Percentiles rank a stretch among this genome's conserved stretches.
These are phyloP conservation scores for Columba livia DNA, from an alignment of 2,113 vertebrate genomes.

Conservation along the genomic window DNA sequence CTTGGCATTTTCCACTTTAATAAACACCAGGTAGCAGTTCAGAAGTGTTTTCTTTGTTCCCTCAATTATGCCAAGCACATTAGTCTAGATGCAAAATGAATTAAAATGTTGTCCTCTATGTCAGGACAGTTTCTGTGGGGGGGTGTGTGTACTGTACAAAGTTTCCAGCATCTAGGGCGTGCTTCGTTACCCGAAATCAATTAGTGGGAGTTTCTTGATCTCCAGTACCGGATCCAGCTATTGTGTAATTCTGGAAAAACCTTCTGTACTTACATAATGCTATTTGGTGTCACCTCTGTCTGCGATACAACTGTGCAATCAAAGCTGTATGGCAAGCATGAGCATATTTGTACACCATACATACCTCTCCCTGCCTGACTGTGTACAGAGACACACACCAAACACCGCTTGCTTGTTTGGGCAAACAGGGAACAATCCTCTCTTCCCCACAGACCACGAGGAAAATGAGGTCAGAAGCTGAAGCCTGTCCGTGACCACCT, in stretches of 20 bases:
- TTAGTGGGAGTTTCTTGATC: background rate
- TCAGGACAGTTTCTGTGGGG: background rate
- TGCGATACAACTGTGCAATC: background rate
- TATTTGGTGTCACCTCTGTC: background rate
- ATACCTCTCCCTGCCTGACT: background rate
- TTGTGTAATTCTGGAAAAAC: background rate
- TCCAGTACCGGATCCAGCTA: background rate
- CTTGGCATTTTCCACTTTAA: background rate
- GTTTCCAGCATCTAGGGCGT: background rate
- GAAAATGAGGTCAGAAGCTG: background rate
- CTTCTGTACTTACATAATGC: background rate
- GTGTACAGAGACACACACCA: background rate
- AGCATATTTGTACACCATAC: background rate
- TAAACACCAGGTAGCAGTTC: background rate
- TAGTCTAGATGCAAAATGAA: background rate
- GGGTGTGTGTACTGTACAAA: rapidly evolving
- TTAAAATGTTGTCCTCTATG: background rate
- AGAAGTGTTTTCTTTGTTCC: background rate
- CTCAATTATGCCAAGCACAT: background rate
- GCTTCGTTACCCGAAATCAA: background rate
- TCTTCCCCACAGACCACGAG: rapidly evolving
- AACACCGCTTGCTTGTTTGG: background rate
- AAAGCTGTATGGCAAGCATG: background rate
- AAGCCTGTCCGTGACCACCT: rapidly evolving
- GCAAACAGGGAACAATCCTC: background rate